phyloP scores from a whole-genome alignment of 1,140 invertebrate species.

The Varroa destructor region DNA sequence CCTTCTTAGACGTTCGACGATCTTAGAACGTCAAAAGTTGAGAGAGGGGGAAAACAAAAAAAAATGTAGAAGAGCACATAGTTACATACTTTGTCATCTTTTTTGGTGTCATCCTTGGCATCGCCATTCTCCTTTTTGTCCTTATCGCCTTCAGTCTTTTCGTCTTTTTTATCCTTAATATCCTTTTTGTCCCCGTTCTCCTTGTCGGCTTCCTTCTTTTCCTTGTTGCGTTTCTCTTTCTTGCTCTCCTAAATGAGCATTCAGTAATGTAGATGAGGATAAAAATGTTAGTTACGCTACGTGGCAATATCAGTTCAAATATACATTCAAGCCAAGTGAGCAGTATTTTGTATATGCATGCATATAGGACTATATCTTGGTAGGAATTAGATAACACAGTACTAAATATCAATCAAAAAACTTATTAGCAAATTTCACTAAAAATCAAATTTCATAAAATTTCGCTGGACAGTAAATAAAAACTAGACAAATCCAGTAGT shows the following conservation, averaged over 20 bases:
- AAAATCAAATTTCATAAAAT: too few species aligned
- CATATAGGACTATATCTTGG: too few species aligned
- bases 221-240: slow-evolving; percentile 32
- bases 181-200: slow-evolving; percentile 33
- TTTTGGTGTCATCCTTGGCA: slow-evolving; percentile 29
- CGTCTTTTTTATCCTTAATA: slow-evolving; percentile 31
- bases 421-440: too few species aligned
- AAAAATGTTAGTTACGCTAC: background rate
- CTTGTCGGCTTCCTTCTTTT: slow-evolving; percentile 31
- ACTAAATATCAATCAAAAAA: too few species aligned
- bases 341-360: background rate
- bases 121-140: slow-evolving; percentile 31
- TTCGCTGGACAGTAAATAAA: too few species aligned
- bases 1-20: too few species aligned
- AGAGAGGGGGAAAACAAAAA: too few species aligned
- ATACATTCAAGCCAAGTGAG: slow-evolving; percentile 10
- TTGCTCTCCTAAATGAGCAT: slow-evolving; percentile 28
- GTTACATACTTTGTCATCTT: slow-evolving; percentile 1
- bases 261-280: background rate
- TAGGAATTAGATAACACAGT: too few species aligned
- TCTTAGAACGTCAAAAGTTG: too few species aligned
- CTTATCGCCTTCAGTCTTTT: slow-evolving; percentile 30
- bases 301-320: slow-evolving; percentile 5
- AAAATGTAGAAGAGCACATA: background rate
- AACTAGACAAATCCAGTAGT: too few species aligned